Conservation (phyloP, 2,797 vertebrate species). For the Danio choprae region DNA sequence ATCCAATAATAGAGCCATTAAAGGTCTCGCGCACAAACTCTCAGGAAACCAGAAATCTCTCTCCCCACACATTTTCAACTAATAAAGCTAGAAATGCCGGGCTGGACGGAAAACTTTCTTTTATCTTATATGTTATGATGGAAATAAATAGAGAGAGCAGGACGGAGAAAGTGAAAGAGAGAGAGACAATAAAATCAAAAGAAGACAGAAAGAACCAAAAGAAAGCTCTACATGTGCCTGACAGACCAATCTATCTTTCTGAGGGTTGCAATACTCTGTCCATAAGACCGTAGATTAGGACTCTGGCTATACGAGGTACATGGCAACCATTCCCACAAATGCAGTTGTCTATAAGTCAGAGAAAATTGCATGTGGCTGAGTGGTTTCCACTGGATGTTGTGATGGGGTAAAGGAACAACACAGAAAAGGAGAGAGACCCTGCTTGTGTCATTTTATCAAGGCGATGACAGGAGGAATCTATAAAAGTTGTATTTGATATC, state of each 20-base stretch:
- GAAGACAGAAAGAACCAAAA: neutral
- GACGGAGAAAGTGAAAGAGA: neutral
- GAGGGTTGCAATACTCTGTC: conserved; percentile 23
- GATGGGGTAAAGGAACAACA: neutral
- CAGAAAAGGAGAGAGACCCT: conserved; percentile 9
- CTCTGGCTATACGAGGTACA: neutral
- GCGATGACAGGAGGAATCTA: conserved; percentile 1
- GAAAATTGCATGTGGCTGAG: conserved; percentile 8
- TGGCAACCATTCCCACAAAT: conserved; percentile 11
- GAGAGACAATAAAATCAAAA: neutral
- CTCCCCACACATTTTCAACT: conserved; percentile 10
- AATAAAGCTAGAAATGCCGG: conserved; percentile 14
- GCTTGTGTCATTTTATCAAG: neutral
- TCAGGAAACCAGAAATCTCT: conserved; percentile 16
- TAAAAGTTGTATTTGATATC: neutral
- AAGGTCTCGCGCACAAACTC: conserved; percentile 46
- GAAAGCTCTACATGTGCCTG: neutral
- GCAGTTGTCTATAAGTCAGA: neutral
- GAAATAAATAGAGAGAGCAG: conserved; percentile 1
- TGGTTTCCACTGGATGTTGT: neutral
- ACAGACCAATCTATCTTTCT: conserved; percentile 24
- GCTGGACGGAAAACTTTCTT: neutral
- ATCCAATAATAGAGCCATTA: conserved; percentile 79
- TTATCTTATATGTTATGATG: neutral
- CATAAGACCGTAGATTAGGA: conserved; percentile 8